Conservation (phyloP, 2,113 vertebrate genomes). For the Nothobranchius furzeri region DNA sequence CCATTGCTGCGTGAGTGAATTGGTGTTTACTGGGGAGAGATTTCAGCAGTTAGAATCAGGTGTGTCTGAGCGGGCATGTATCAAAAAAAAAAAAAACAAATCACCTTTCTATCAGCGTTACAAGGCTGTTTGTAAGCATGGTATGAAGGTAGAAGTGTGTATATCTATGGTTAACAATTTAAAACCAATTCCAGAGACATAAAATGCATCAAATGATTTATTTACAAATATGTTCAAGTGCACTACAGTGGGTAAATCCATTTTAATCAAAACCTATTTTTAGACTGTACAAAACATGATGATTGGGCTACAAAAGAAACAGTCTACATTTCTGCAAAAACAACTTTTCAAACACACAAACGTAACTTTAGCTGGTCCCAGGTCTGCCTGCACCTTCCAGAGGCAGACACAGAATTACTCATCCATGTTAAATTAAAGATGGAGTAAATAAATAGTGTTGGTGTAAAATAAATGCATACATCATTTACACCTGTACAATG, state of each 20-base stretch:
- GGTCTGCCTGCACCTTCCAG: constrained; percentile 9
- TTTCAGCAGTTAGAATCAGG: no score
- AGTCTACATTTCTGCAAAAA: constrained; percentile 58
- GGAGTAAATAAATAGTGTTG: constrained; percentile 7
- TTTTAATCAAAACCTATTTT: constrained; percentile 66
- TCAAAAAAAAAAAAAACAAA: no score
- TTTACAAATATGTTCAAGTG: not conserved
- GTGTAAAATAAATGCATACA: constrained; percentile 25
- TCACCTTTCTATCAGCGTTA: no score
- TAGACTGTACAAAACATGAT: constrained; percentile 77
- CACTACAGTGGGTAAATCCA: constrained; percentile 19
- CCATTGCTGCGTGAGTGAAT: no score
- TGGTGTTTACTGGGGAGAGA: no score
- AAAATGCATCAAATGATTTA: no score
- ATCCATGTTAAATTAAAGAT: constrained; percentile 3
- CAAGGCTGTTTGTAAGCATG: no score
- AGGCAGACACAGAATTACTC: constrained; percentile 2
- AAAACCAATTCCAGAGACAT: no score
- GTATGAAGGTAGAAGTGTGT: no score
- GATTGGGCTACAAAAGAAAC: constrained; percentile 69
- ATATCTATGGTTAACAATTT: no score
- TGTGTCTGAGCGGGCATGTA: no score
- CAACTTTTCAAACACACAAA: constrained; percentile 43
- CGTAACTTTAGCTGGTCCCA: constrained; percentile 3
- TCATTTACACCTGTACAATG: constrained; percentile 18